Conservation (phyloP, 2,797 vertebrate species). For the Diceros bicornis region DNA sequence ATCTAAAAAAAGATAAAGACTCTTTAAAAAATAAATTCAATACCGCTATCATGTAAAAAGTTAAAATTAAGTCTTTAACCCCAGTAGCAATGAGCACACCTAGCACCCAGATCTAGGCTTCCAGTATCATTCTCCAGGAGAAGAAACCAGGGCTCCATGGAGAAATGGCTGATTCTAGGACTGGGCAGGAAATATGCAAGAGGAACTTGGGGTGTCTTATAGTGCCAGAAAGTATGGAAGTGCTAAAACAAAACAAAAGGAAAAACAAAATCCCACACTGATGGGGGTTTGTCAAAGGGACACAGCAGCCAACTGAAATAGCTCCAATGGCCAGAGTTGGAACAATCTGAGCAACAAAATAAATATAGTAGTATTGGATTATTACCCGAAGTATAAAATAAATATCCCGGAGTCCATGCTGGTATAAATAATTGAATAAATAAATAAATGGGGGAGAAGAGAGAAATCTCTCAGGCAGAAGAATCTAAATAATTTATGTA, state of each 20-base stretch:
- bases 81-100: too few species aligned
- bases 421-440: constrained; percentile 41
- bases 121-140: background rate
- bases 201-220: background rate
- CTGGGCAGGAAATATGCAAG: background rate
- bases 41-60: background rate
- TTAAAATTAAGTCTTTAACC: background rate
- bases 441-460: constrained; percentile 31
- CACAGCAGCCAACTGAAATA: background rate
- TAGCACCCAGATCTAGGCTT: background rate
- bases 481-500: background rate
- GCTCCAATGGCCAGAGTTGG: background rate
- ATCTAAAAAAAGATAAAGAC: background rate
- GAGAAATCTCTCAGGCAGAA: background rate
- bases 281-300: background rate
- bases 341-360: constrained; percentile 10
- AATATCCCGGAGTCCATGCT: background rate
- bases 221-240: background rate
- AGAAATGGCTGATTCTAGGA: background rate
- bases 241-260: background rate
- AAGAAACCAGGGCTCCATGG: background rate
- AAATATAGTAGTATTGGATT: background rate
- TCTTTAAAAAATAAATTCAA: constrained; percentile 44
- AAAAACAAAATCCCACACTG: background rate
- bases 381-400: constrained; percentile 3